Conservation (phyloP, 2,888 invertebrate genomes). For the Apamea epomidion region DNA sequence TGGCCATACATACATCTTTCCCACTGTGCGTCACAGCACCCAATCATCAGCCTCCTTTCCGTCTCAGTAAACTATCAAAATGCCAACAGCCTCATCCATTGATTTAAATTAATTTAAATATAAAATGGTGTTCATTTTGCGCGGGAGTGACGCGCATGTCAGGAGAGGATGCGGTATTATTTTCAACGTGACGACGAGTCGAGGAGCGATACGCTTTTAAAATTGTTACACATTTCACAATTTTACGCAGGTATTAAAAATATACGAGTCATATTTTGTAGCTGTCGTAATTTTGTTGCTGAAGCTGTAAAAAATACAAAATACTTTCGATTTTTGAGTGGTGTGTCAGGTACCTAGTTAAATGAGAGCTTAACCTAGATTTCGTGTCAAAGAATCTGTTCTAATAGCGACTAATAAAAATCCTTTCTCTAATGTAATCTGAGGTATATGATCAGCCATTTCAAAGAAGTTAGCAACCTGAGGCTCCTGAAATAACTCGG, state of each 20-base stretch:
- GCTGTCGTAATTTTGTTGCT: not conserved
- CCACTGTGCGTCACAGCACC: not conserved
- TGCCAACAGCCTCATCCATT: slow-evolving; percentile 1
- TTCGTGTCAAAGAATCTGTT: not conserved
- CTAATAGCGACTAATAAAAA: not conserved
- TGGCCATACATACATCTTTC: not conserved
- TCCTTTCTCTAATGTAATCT: not conserved
- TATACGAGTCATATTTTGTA: slow-evolving; percentile 13
- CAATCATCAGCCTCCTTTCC: not conserved
- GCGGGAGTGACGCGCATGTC: not conserved
- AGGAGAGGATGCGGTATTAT: slow-evolving; percentile 28
- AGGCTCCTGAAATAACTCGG: not conserved
- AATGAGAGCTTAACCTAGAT: not conserved
- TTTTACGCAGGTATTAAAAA: slow-evolving; percentile 22
- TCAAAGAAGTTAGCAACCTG: not conserved
- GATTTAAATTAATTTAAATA: slow-evolving; percentile 32
- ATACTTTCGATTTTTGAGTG: not conserved
- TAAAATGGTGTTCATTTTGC: slow-evolving; percentile 9
- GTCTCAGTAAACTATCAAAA: slow-evolving; percentile 8
- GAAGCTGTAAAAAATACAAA: not conserved
- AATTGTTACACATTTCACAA: slow-evolving; percentile 25
- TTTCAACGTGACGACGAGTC: slow-evolving; percentile 10
- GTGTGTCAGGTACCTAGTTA: not conserved
- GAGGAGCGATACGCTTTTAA: slow-evolving; percentile 29
- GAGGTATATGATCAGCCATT: not conserved